Evolutionary conservation across 2,797 vertebrate species (phyloP).

Genomic region (Miichthys miiuy): DNA sequence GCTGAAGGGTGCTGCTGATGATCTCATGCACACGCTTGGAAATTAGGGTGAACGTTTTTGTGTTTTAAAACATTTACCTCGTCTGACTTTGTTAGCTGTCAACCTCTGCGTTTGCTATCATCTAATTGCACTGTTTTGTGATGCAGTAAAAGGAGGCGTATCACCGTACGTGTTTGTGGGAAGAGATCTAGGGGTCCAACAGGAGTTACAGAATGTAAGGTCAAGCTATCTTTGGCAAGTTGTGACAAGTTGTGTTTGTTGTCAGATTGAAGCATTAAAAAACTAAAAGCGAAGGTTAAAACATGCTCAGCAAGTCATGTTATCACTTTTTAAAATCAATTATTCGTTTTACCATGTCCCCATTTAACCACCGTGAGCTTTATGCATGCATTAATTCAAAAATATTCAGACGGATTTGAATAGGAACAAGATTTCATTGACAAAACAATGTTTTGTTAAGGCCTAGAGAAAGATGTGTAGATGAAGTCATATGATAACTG

Average conservation of each 20-base stretch:
- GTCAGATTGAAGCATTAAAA: background rate
- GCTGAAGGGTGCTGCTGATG: constrained; percentile 60
- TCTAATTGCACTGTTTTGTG: background rate
- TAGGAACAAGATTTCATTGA: constrained; percentile 61
- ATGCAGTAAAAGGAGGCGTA: background rate
- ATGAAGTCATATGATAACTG: constrained; percentile 55
- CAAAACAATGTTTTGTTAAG: constrained; percentile 58
- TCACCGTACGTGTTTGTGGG: background rate
- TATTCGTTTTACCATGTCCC: constrained; percentile 24
- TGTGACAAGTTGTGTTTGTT: constrained; percentile 7
- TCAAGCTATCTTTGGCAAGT: constrained; percentile 14
- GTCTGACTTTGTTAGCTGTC: constrained; percentile 36
- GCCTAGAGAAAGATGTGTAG: constrained; percentile 41
- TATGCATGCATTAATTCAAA: constrained; percentile 55
- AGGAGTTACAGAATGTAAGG: constrained; percentile 3
- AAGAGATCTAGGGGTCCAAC: background rate
- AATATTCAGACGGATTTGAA: constrained; percentile 59
- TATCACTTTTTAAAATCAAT: constrained; percentile 50
- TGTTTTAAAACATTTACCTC: constrained; percentile 49
- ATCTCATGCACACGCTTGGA: constrained; percentile 71
- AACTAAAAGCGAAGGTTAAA: constrained; percentile 20
- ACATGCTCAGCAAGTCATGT: constrained; percentile 41
- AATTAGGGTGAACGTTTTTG: constrained; percentile 45
- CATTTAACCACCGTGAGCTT: constrained; percentile 40
- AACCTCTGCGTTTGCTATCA: constrained; percentile 7